Base-by-base conservation (phyloP, 1,140 invertebrate genomes). In the Cyrtorhinus lividipennis region DNA sequence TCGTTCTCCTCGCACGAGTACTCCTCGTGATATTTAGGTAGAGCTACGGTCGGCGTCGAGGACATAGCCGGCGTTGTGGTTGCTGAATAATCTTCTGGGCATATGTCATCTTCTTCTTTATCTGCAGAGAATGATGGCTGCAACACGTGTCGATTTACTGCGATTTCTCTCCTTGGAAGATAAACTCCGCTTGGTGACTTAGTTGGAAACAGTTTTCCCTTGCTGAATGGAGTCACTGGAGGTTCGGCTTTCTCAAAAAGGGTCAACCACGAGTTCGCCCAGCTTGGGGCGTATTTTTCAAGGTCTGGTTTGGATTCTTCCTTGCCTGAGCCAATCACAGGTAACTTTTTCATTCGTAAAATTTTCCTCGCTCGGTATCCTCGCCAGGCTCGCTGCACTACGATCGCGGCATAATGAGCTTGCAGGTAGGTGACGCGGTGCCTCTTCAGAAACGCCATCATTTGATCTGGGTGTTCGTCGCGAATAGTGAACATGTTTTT, bases 301-400 rank as follows among this genome's bases (percentile, higher is more conserved):
- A 44, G n/a, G 8, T 44, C 38, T 8, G 8, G n/a, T n/a, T 44
- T 60, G 2, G 1, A 18, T 64, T 24, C 23, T 69, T 1, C 70
- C 74, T 1, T 69, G 77, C 23, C 72, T 85, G 3, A 73, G 56
- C 44, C 22, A 18, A 10, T n/a, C n/a, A 10, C 38, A 44, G 38
- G 38, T n/a, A 10, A 10, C 8, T n/a, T 44, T n/a, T 44, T 2
- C 48, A 24, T 24, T 44, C 56, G 60, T 44, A 65, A 56, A 20
- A 2, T 12, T 30, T 62, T 53, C 25, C 61, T 24, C 1, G 1
- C 46, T 18, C n/a, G 22, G 22, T 25, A 62, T 3, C 24, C 61
- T 12, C 56, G n/a, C 20, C 24, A 63, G 18, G 56, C 46, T 18
- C 24, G 23, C 26, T 65, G 64, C 2, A 65, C 26, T 13, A 24